Conservation (phyloP, 2,888 invertebrate genomes). For the Linyphia triangularis region DNA sequence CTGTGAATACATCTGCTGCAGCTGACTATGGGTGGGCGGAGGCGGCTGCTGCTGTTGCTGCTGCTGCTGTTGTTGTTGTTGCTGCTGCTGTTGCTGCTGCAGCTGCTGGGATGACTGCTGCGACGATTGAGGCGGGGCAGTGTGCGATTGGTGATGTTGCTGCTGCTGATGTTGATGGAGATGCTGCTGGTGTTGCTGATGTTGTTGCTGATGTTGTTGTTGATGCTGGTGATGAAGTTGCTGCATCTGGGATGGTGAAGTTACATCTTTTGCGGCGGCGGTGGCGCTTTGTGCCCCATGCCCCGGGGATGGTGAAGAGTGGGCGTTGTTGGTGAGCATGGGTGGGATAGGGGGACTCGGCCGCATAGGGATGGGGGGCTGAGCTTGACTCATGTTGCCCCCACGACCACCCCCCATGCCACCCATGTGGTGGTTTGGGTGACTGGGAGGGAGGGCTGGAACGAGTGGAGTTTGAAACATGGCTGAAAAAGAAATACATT, state of each 20-base stretch:
- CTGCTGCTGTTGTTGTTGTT: slow-evolving; percentile 61
- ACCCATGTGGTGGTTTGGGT: slow-evolving; percentile 76
- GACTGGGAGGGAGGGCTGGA: slow-evolving; percentile 78
- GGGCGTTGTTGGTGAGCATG: slow-evolving; percentile 79
- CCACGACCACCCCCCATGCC: slow-evolving; percentile 64
- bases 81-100: slow-evolving; percentile 59
- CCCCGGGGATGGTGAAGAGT: slow-evolving; percentile 75
- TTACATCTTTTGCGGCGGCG: slow-evolving; percentile 62
- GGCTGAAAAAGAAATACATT: slow-evolving; percentile 78
- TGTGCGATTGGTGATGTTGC: slow-evolving; percentile 70
- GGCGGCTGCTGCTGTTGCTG: slow-evolving; percentile 62
- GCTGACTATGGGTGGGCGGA: slow-evolving; percentile 71
- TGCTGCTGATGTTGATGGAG: slow-evolving; percentile 73
- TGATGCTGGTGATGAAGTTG: slow-evolving; percentile 77
- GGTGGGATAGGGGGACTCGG: slow-evolving; percentile 82
- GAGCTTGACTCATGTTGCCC: slow-evolving; percentile 56
- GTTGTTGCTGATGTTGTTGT: slow-evolving; percentile 77
- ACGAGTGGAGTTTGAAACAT: slow-evolving; percentile 86
- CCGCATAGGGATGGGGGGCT: slow-evolving; percentile 81
- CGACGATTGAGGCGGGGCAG: slow-evolving; percentile 33
- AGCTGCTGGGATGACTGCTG: slow-evolving; percentile 37
- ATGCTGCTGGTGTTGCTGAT: slow-evolving; percentile 75
- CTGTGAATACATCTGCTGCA: slow-evolving; percentile 73
- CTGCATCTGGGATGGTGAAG: slow-evolving; percentile 68
- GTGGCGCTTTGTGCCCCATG: slow-evolving; percentile 43